phyloP scores from a whole-genome alignment of 2,113 vertebrate genomes.

The Sclerurus mexicanus region DNA sequence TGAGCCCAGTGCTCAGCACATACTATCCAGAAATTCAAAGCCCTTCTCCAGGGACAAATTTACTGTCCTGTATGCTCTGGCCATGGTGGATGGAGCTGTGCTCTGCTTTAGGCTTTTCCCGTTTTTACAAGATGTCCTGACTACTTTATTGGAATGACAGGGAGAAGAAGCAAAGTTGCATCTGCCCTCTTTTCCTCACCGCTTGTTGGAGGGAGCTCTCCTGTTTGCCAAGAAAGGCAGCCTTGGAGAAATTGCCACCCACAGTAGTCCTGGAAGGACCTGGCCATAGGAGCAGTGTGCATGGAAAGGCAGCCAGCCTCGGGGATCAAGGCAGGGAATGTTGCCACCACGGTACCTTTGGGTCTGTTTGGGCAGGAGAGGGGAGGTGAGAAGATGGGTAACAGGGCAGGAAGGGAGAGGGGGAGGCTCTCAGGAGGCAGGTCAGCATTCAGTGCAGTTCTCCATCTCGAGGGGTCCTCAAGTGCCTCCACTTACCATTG shows the following conservation, averaged over 20 bases:
- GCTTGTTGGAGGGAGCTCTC: neutral
- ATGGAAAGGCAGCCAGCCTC: neutral
- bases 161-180: neutral
- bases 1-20: neutral
- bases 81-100: accelerated
- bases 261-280: neutral
- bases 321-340: neutral
- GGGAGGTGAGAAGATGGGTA: neutral
- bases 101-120: neutral
- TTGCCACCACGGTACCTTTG: neutral
- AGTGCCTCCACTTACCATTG: neutral
- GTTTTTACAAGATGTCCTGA: neutral
- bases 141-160: neutral
- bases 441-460: neutral
- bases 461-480: neutral
- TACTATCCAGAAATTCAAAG: neutral
- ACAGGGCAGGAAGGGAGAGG: neutral
- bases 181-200: neutral
- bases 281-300: neutral
- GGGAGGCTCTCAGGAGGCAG: neutral
- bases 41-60: neutral
- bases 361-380: neutral
- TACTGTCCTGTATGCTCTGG: neutral
- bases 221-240: neutral
- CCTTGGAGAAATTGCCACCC: neutral